phyloP scores from a whole-genome alignment of 2,888 invertebrate genomes.

The Sympetrum striolatum region DNA sequence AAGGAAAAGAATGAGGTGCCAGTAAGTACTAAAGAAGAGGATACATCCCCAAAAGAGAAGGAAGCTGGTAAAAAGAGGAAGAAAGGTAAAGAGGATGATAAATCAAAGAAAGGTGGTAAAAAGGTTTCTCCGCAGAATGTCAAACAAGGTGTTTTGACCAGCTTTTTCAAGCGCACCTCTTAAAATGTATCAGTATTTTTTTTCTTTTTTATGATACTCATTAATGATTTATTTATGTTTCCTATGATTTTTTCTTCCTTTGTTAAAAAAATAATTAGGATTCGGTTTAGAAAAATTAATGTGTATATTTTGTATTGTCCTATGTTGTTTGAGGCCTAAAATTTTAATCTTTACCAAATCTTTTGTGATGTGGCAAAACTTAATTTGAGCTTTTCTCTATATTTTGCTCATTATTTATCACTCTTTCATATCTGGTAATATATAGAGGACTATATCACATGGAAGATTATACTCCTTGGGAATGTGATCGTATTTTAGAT shows the following conservation, averaged over 20 bases:
- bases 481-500: too few species aligned
- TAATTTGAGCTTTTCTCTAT: too few species aligned
- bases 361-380: too few species aligned
- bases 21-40: not conserved
- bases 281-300: too few species aligned
- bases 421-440: too few species aligned
- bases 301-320: too few species aligned
- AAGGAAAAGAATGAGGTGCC: not conserved
- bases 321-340: too few species aligned
- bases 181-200: not conserved
- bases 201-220: not conserved
- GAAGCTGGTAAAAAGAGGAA: not conserved
- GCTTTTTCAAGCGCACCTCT: not conserved
- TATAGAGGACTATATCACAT: too few species aligned
- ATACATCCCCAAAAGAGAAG: not conserved
- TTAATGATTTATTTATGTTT: not conserved
- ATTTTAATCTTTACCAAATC: too few species aligned
- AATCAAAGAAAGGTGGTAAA: not conserved
- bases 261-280: too few species aligned
- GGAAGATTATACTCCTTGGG: too few species aligned
- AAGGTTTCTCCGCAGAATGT: not conserved
- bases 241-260: not conserved
- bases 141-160: slow-evolving; percentile 8
- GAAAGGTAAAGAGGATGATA: not conserved
- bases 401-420: too few species aligned